Percentiles rank a stretch among this genome's conserved stretches.
Conservation (phyloP, 2,797 vertebrate species). For the Dicrostonyx torquatus region DNA sequence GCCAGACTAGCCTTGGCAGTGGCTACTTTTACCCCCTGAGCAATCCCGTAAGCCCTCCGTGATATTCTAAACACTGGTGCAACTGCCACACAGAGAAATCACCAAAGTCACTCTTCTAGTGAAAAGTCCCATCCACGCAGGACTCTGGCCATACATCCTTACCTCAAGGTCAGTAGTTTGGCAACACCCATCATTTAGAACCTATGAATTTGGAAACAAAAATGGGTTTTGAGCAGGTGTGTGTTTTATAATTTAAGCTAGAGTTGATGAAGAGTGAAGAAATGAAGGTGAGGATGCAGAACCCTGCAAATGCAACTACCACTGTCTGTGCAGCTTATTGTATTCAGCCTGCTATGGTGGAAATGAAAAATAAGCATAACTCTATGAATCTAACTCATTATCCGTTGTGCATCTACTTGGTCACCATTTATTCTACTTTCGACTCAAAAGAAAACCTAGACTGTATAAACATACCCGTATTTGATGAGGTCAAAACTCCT, state of each 20-base stretch:
- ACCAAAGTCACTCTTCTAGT: neutral
- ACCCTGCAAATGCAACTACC: neutral
- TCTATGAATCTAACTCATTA: neutral
- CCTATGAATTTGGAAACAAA: neutral
- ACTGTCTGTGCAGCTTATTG: neutral
- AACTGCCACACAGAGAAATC: neutral
- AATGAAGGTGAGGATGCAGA: neutral
- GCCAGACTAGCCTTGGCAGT: neutral
- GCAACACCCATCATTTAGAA: conserved; percentile 1
- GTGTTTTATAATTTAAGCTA: conserved; percentile 6
- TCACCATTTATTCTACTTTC: conserved; percentile 20
- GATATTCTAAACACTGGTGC: neutral
- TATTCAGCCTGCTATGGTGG: neutral
- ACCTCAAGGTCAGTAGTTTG: neutral
- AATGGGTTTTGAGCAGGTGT: neutral
- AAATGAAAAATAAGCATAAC: neutral
- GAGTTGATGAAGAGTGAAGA: neutral
- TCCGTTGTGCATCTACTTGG: neutral
- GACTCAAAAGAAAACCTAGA: conserved; percentile 39
- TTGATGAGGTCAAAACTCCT: neutral
- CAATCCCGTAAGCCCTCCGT: neutral
- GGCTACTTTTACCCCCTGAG: neutral
- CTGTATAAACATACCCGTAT: neutral
- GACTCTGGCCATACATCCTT: neutral
- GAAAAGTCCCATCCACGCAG: neutral